A percentile compares a stretch with the other conserved stretches of the same genome.
Evolutionary conservation across 2,888 invertebrate species (phyloP).

Genomic region (Onchidella celtica): DNA sequence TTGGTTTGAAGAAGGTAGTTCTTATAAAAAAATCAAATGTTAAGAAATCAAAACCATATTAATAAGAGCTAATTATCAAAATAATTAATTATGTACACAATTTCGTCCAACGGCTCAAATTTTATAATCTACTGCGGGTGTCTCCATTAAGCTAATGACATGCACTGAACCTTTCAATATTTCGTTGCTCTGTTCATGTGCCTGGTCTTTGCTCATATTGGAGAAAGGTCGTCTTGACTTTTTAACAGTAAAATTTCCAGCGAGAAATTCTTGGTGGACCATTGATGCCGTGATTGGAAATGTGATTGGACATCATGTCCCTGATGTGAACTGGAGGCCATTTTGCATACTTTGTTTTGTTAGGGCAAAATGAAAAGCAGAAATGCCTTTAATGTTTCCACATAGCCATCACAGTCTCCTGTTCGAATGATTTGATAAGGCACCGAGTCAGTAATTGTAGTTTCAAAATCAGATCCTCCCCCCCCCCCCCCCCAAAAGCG

Average conservation of each 20-base stretch:
- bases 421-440: constrained; percentile 16
- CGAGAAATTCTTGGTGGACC: background rate
- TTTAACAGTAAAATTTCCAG: background rate
- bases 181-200: constrained; percentile 26
- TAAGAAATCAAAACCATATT: no score
- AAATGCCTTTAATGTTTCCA: constrained; percentile 22
- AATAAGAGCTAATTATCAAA: no score
- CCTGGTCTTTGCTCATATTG: constrained; percentile 46
- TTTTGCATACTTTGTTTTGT: constrained; percentile 46
- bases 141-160: constrained; percentile 48
- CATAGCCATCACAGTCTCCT: constrained; percentile 25
- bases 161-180: constrained; percentile 47
- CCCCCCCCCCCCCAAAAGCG: background rate
- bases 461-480: background rate
- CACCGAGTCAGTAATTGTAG: background rate
- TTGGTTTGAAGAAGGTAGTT: no score
- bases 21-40: no score
- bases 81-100: no score
- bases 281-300: background rate
- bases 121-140: constrained; percentile 23
- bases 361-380: background rate
- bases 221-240: constrained; percentile 38
- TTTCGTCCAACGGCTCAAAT: no score
- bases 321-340: constrained; percentile 48
- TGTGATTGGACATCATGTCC: constrained; percentile 38